Evolutionary conservation across 2,888 invertebrate species (phyloP).

Genomic region (Drosophila stalkeri): DNA sequence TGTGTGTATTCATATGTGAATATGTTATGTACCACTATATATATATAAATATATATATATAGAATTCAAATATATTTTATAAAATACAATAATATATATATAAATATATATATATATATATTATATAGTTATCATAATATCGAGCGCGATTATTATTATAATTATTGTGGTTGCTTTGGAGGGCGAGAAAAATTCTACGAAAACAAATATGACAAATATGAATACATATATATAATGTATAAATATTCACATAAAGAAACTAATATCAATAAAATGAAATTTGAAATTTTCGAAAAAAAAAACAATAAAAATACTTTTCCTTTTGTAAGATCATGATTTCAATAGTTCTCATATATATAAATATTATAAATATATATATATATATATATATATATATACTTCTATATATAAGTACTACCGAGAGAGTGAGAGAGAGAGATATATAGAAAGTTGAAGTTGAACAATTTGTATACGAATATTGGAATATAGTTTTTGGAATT

Average conservation of each 20-base stretch:
- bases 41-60: background rate
- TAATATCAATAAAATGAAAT: background rate
- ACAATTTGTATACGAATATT: slow-evolving; percentile 30
- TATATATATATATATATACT: slow-evolving; percentile 19
- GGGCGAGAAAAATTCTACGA: background rate
- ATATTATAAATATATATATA: slow-evolving; percentile 20
- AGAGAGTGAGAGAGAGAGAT: background rate
- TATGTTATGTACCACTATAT: slow-evolving; percentile 38
- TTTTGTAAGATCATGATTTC: slow-evolving; percentile 15
- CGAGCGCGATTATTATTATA: slow-evolving; percentile 27
- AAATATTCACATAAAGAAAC: background rate
- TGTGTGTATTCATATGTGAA: slow-evolving; percentile 39
- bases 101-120: background rate
- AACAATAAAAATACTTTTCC: background rate
- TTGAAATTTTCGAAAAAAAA: background rate
- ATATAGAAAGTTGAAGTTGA: slow-evolving; percentile 5
- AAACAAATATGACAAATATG: slow-evolving; percentile 1
- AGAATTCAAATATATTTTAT: slow-evolving; percentile 23
- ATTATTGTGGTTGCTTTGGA: slow-evolving; percentile 24
- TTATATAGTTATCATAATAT: slow-evolving; percentile 21
- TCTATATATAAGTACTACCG: slow-evolving; percentile 59
- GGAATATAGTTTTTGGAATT: slow-evolving; percentile 24
- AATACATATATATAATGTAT: background rate
- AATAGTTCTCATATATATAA: slow-evolving; percentile 19
- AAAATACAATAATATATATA: slow-evolving; percentile 43